A percentile compares a stretch with the other conserved stretches of the same genome.
phyloP scores from a whole-genome alignment of 2,113 vertebrate genomes.

The Sturnus vulgaris region DNA sequence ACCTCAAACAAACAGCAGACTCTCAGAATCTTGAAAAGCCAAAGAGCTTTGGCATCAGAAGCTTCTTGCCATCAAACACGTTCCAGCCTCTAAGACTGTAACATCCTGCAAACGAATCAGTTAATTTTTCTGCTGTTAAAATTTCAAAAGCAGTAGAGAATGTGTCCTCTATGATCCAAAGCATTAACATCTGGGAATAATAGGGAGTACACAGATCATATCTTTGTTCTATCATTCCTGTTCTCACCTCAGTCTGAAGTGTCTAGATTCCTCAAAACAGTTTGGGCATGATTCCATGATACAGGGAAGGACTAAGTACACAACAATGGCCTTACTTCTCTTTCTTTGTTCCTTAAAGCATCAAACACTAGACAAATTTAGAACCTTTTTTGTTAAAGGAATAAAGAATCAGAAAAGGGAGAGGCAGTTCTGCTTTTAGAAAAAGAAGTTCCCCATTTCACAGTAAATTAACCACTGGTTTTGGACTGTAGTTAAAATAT shows the following conservation, averaged over 20 bases:
- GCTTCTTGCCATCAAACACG: background rate
- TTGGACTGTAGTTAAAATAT: background rate
- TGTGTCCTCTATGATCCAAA: background rate
- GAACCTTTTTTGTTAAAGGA: background rate
- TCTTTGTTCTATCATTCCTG: background rate
- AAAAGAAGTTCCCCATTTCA: background rate
- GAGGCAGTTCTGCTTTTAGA: background rate
- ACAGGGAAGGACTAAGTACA: background rate
- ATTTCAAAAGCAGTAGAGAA: background rate
- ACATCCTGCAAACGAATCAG: background rate
- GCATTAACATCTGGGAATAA: background rate
- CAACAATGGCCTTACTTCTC: background rate
- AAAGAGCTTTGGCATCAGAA: background rate
- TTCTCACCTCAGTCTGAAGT: background rate
- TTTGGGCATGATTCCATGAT: background rate
- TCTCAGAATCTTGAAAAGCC: background rate
- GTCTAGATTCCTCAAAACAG: background rate
- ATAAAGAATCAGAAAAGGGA: background rate
- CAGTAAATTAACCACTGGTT: background rate
- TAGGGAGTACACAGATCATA: background rate
- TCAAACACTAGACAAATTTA: background rate
- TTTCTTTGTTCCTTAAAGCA: conserved; percentile 4
- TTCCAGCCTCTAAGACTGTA: background rate
- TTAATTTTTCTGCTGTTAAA: background rate
- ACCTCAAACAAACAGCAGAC: background rate